Evolutionary conservation across 2,797 vertebrate species (phyloP).

Genomic region (Aselliscus stoliczkanus): DNA sequence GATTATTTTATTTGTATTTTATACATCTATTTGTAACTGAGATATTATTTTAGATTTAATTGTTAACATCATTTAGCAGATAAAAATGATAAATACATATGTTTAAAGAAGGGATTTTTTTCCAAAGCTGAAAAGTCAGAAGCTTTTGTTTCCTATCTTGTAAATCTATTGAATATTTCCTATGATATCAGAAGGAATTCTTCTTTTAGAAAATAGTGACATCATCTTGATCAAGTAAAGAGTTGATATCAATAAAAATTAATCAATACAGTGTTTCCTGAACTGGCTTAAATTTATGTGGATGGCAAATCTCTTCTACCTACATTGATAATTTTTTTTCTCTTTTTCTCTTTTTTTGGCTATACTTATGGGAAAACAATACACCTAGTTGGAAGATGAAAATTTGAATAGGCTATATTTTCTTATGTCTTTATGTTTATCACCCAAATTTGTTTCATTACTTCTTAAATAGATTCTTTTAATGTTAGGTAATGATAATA

Average conservation of each 20-base stretch:
- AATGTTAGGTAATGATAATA: not conserved
- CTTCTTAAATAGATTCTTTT: not conserved
- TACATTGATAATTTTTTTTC: not conserved
- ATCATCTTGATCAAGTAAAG: not conserved
- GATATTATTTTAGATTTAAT: not conserved
- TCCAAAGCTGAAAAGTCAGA: not conserved
- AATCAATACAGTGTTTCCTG: not conserved
- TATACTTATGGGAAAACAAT: not conserved
- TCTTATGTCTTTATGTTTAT: not conserved
- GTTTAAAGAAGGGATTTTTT: not conserved
- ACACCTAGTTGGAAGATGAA: not conserved
- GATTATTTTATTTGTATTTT: not conserved
- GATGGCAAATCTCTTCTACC: not conserved
- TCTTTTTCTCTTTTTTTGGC: not conserved
- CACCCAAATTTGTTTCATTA: not conserved
- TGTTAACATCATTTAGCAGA: not conserved
- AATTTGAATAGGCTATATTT: not conserved
- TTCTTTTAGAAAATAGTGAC: constrained; percentile 6
- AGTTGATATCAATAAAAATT: not conserved
- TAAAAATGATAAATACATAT: not conserved
- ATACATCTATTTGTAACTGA: not conserved
- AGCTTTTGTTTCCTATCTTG: not conserved
- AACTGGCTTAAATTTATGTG: not conserved
- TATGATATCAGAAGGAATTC: not conserved
- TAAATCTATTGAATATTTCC: not conserved